Evolutionary conservation across 2,888 invertebrate species (phyloP), one percentile per base, ranked within the genome.

Genomic region (Drosophila merina): DNA sequence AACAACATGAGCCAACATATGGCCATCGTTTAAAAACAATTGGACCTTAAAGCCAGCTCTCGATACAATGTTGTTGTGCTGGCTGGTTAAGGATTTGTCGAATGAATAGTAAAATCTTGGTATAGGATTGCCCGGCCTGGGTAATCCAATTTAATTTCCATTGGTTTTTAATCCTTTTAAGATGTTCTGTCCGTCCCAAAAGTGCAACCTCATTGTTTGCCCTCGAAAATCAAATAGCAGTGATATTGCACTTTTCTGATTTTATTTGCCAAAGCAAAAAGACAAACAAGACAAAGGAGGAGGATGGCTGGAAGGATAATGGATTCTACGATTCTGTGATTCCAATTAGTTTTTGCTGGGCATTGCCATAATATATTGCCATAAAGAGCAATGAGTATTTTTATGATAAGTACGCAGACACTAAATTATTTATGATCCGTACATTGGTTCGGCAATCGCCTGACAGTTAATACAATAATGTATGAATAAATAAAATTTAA

Each of bases 401-500:
- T 57, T 9, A 31, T 48, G 40, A 42, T 33, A 49, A 57, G 47
- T 20, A n/a, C 1, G 4, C 20, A 47, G 30, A 55, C 31, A 49
- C 49, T 42, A 20, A 14, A 14, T 42, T 42, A 42, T 42, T 8
- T 36, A 36, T 36, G 36, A 36, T 4, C 2, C 5, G 28, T 5
- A n/a, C 36, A 36, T n/a, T n/a, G n/a, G 36, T 12, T 55, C 26
- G 71, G 50, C 58, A 74, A 67, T 75, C 60, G 75, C 59, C 68
- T 48, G 52, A 49, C 76, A 80, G 69, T 79, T 80, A 80, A 80
- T 77, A 74, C 72, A 66, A 71, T 75, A 75, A 82, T 77, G 62
- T 72, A 81, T 81, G 76, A 82, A 81, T 81, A 81, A 81, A 83
- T 82, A 82, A 82, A 83, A 83, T 83, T 83, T 83, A 83, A 82